Percentiles rank a stretch among this genome's conserved stretches.
phyloP scores from a whole-genome alignment of 2,797 vertebrate species.

The Acrossocheilus fasciatus region DNA sequence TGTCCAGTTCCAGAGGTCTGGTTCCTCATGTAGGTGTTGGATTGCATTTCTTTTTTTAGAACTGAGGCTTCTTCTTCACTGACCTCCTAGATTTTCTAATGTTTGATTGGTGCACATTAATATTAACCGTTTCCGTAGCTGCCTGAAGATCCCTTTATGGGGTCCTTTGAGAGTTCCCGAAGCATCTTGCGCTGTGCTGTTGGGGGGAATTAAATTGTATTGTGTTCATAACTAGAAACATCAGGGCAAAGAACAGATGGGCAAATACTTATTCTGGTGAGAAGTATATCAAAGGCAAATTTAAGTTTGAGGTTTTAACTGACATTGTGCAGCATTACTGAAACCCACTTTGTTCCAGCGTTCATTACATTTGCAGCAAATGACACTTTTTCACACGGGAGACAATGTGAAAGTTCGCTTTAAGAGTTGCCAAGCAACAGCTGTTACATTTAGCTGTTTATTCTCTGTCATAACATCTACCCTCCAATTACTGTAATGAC shows the following conservation, averaged over 20 bases:
- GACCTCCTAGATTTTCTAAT: not conserved
- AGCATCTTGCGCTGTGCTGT: not conserved
- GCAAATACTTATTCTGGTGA: not conserved
- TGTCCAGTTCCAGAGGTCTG: constrained; percentile 8
- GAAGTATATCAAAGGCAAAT: constrained; percentile 17
- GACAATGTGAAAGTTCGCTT: constrained; percentile 60
- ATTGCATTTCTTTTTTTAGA: not conserved
- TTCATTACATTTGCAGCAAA: constrained; percentile 17
- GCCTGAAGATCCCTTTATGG: not conserved
- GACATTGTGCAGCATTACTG: not conserved
- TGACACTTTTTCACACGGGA: constrained; percentile 32
- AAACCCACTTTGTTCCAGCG: not conserved
- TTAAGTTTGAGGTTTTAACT: not conserved
- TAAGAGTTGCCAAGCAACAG: constrained; percentile 76
- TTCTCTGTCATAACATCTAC: constrained; percentile 52
- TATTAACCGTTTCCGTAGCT: not conserved
- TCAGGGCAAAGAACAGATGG: not conserved
- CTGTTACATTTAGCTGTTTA: constrained; percentile 60
- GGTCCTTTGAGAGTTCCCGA: not conserved
- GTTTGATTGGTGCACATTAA: not conserved
- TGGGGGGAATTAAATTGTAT: not conserved
- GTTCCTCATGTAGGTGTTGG: constrained; percentile 12
- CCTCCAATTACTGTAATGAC: constrained; percentile 66
- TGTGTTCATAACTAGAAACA: not conserved
- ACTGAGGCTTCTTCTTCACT: not conserved